Evolutionary conservation across 2,797 vertebrate genomes (phyloP).

Genomic region (Leontopithecus rosalia): DNA sequence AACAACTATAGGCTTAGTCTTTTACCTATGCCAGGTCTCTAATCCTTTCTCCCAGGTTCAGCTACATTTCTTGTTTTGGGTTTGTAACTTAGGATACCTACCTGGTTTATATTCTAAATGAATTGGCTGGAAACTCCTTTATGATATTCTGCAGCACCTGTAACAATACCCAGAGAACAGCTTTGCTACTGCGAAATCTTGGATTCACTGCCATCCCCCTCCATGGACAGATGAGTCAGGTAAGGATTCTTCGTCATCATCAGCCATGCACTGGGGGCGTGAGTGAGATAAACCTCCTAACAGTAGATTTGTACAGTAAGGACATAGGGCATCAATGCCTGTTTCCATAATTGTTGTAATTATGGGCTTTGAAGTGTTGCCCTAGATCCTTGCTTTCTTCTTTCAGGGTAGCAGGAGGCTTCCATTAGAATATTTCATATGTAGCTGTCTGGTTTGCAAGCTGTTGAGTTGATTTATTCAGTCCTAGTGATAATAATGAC

Average conservation of each 20-base stretch:
- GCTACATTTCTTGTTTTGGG: conserved; percentile 35
- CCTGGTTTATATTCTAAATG: conserved; percentile 97
- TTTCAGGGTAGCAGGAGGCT: neutral
- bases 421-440: neutral
- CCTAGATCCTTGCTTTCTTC: neutral
- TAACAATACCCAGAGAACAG: conserved; percentile 96
- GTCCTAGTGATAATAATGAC: neutral
- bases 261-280: neutral
- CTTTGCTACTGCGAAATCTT: conserved; percentile 94
- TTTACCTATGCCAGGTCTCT: neutral
- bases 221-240: conserved; percentile 98
- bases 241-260: conserved; percentile 73
- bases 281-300: neutral
- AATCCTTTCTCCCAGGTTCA: neutral
- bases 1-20: neutral
- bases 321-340: fast-evolving
- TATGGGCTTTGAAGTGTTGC: neutral
- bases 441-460: neutral
- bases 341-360: neutral
- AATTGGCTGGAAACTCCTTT: conserved; percentile 97
- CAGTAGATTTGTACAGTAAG: neutral
- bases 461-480: neutral
- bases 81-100: conserved; percentile 93
- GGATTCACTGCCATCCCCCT: conserved; percentile 98
- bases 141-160: conserved; percentile 98